phyloP scores from a whole-genome alignment of 53 echinoderm and acorn worm genomes.

The Paelopatides confundens region DNA sequence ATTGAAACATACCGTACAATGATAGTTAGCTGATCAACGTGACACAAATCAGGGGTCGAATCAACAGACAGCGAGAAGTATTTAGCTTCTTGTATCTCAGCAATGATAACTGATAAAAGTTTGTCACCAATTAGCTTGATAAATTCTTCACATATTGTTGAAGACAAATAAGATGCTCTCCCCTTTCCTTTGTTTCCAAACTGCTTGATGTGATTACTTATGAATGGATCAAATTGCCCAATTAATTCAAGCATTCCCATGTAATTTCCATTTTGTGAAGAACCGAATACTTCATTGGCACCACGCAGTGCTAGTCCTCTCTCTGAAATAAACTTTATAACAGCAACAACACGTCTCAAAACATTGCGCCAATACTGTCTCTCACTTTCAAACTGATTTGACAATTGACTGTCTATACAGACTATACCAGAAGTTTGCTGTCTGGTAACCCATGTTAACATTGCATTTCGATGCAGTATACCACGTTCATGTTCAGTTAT shows the following conservation, averaged over 20 bases:
- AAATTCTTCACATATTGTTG: slow-evolving; percentile 37
- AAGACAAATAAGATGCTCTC: slow-evolving; percentile 31
- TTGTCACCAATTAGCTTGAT: slow-evolving; percentile 20
- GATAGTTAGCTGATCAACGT: slow-evolving; percentile 41
- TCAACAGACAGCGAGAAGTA: slow-evolving; percentile 45
- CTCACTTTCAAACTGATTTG: slow-evolving; percentile 40
- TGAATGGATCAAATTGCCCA: slow-evolving; percentile 44
- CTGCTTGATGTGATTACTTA: slow-evolving; percentile 26
- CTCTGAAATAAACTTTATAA: slow-evolving; percentile 35
- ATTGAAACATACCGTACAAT: slow-evolving; percentile 42
- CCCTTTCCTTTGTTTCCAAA: slow-evolving; percentile 37
- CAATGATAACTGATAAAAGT: slow-evolving; percentile 14
- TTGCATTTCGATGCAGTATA: slow-evolving; percentile 40
- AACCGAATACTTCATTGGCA: slow-evolving; percentile 36
- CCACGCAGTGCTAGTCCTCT: slow-evolving; percentile 40
- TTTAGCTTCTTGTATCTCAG: slow-evolving; percentile 32
- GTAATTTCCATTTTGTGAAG: slow-evolving; percentile 40
- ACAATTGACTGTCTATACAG: slow-evolving; percentile 40
- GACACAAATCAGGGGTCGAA: slow-evolving; percentile 37
- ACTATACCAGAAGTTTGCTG: slow-evolving; percentile 37
- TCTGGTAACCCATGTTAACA: slow-evolving; percentile 33
- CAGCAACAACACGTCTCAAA: slow-evolving; percentile 36
- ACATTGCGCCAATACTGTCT: slow-evolving; percentile 35
- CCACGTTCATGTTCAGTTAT: slow-evolving; percentile 40
- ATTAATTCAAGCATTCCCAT: slow-evolving; percentile 36